Evolutionary conservation across 1,140 invertebrate genomes (phyloP).

Genomic region (Armadillidium nasatum): DNA sequence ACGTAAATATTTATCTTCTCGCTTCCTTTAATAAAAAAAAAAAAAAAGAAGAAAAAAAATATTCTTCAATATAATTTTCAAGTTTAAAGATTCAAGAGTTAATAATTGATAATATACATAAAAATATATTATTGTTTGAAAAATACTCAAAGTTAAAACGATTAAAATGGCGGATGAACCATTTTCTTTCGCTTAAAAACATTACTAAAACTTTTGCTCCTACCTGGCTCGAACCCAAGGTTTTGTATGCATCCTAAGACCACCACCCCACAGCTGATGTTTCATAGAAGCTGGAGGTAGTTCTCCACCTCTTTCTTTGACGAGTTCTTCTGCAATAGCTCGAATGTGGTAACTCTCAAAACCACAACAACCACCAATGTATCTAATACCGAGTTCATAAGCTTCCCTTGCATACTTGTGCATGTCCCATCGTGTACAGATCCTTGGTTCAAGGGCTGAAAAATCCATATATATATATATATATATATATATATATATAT

Average conservation of each 20-base stretch:
- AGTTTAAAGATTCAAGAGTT: too few species aligned
- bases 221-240: slow-evolving; percentile 52
- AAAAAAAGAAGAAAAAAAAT: too few species aligned
- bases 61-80: too few species aligned
- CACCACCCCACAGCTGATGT: slow-evolving; percentile 50
- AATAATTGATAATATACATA: too few species aligned
- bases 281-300: slow-evolving; percentile 48
- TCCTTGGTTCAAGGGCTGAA: slow-evolving; percentile 50
- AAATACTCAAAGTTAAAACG: too few species aligned
- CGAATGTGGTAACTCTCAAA: slow-evolving; percentile 51
- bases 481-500: too few species aligned
- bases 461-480: background rate
- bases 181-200: too few species aligned
- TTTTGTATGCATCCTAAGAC: slow-evolving; percentile 51
- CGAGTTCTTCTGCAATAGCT: slow-evolving; percentile 50
- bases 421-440: slow-evolving; percentile 52
- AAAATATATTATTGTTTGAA: background rate
- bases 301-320: slow-evolving; percentile 45
- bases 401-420: slow-evolving; percentile 50
- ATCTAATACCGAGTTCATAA: slow-evolving; percentile 50
- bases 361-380: slow-evolving; percentile 51
- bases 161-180: background rate
- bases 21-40: too few species aligned
- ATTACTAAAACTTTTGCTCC: background rate
- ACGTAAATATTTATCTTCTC: too few species aligned